phyloP scores from a whole-genome alignment of 2,797 vertebrate genomes.

The Lateolabrax maculatus region DNA sequence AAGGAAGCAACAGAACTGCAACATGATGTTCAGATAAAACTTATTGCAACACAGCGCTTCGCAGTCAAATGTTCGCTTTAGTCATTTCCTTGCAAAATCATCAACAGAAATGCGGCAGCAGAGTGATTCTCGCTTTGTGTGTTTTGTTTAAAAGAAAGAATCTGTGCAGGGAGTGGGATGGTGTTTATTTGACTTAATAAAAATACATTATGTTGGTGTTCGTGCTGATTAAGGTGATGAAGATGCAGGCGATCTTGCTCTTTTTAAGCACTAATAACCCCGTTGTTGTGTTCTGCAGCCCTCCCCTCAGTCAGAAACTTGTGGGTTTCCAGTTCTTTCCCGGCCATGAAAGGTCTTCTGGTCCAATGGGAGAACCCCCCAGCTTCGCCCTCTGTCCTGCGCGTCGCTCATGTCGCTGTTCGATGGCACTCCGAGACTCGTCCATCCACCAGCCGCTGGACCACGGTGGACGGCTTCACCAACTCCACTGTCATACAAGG shows the following conservation, averaged over 20 bases:
- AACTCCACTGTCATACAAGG: constrained; percentile 61
- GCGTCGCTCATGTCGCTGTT: constrained; percentile 60
- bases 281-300: constrained; percentile 25
- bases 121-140: neutral
- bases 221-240: neutral
- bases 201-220: neutral
- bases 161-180: neutral
- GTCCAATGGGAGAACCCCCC: constrained; percentile 58
- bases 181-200: no score
- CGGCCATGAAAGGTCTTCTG: constrained; percentile 3
- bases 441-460: constrained; percentile 45
- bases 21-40: constrained; percentile 19
- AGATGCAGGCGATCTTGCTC: neutral
- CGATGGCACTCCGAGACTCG: constrained; percentile 45
- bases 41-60: neutral
- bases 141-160: neutral
- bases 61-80: neutral
- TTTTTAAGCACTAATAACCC: neutral
- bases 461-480: constrained; percentile 32
- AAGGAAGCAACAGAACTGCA: neutral
- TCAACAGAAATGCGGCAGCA: neutral
- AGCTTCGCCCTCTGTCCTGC: neutral
- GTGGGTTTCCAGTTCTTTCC: constrained; percentile 57
- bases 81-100: neutral
- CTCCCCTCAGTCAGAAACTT: constrained; percentile 47